Conservation (phyloP, 2,797 vertebrate species). For the Danio albolineatus region DNA sequence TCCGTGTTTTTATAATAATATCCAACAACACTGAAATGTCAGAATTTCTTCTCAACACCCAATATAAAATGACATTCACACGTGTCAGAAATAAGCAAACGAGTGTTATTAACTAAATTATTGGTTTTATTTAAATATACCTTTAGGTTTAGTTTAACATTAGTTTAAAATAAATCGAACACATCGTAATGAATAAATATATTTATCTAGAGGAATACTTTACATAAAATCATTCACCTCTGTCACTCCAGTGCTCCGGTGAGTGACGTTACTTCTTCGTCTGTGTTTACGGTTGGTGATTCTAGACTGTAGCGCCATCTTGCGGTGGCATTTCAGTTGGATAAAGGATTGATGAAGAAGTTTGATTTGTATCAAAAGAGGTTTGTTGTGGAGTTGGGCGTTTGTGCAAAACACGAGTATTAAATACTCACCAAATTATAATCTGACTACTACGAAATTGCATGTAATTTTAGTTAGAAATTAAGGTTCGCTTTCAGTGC, state of each 20-base stretch:
- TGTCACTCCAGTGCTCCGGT: too few species aligned
- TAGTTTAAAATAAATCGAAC: background rate
- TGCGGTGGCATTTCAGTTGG: too few species aligned
- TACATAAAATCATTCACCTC: background rate
- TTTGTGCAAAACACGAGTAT: background rate
- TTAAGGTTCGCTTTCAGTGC: too few species aligned
- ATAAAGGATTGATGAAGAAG: too few species aligned
- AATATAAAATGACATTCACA: background rate
- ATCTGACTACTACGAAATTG: too few species aligned
- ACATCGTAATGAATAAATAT: too few species aligned
- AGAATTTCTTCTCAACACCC: background rate
- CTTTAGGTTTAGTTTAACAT: background rate
- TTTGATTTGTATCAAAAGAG: background rate
- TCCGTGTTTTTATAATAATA: background rate
- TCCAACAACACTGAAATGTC: background rate
- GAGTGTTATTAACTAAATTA: background rate
- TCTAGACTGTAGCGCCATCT: background rate
- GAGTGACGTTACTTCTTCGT: slow-evolving; percentile 17
- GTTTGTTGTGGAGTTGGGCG: too few species aligned
- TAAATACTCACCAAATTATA: too few species aligned
- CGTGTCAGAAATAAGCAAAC: background rate
- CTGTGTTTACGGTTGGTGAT: background rate
- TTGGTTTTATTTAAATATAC: background rate
- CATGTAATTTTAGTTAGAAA: too few species aligned
- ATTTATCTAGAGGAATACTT: background rate